These are phyloP conservation scores for Crepidodera aurea DNA, from an alignment of 2,888 invertebrate genomes.

Conservation along the genomic window DNA sequence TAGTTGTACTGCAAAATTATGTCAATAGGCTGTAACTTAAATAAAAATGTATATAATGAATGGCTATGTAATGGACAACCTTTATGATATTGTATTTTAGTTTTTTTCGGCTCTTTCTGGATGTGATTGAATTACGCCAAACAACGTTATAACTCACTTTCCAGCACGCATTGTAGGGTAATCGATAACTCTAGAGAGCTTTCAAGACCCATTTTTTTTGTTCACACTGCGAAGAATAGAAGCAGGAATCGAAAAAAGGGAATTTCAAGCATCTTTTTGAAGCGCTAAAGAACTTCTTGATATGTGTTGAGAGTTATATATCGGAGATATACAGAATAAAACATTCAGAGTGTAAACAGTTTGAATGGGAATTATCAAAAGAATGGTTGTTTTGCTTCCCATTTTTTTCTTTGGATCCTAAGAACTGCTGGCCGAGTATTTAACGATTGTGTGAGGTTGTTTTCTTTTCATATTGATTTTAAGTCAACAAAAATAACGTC, in stretches of 20 bases:
- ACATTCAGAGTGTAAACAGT: conserved; percentile 4
- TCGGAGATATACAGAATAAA: neutral
- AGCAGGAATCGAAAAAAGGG: neutral
- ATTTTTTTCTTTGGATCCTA: neutral
- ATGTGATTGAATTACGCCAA: neutral
- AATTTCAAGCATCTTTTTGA: neutral
- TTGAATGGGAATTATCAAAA: neutral
- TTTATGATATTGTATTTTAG: neutral
- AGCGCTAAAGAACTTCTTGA: conserved; percentile 6
- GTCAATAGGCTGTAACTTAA: too few relatives aligned
- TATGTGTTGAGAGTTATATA: neutral
- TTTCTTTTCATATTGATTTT: too few relatives aligned
- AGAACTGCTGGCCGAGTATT: too few relatives aligned
- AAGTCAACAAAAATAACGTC: too few relatives aligned
- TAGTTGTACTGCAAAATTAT: too few relatives aligned
- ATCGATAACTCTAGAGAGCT: conserved; percentile 11
- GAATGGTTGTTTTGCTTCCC: neutral
- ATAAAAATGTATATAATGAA: too few relatives aligned
- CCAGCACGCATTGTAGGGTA: conserved; percentile 2
- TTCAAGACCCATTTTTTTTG: conserved; percentile 4
- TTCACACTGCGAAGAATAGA: conserved; percentile 4
- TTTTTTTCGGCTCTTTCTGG: neutral
- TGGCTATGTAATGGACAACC: too few relatives aligned
- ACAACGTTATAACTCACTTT: conserved; percentile 9
- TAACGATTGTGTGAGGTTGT: too few relatives aligned